These are phyloP conservation scores for Diorhabda sublineata DNA, from an alignment of 1,140 invertebrate species.

Conservation along the genomic window DNA sequence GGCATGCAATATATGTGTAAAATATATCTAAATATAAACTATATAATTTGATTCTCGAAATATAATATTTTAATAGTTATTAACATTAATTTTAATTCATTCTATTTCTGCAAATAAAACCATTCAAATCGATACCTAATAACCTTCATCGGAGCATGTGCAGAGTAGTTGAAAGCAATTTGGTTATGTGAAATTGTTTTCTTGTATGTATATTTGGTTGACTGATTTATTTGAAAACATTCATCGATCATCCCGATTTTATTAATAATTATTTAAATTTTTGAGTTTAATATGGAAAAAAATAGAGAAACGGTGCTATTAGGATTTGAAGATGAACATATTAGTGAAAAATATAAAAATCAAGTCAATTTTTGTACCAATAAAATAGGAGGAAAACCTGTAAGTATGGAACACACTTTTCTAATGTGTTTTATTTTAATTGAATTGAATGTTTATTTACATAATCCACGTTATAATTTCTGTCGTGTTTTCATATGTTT, in stretches of 20 bases:
- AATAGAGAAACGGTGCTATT: slow-evolving; percentile 55
- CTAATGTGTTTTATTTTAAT: neutral
- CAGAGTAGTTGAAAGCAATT: neutral
- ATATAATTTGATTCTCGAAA: too few relatives aligned
- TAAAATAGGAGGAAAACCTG: slow-evolving; percentile 68
- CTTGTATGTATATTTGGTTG: slow-evolving; percentile 14
- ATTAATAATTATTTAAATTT: neutral
- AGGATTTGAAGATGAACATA: slow-evolving; percentile 65
- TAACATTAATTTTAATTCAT: too few relatives aligned
- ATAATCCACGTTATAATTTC: neutral
- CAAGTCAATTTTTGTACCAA: slow-evolving; percentile 62
- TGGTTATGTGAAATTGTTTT: slow-evolving; percentile 11
- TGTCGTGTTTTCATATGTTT: neutral
- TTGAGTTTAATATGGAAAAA: slow-evolving; percentile 46
- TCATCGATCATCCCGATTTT: neutral
- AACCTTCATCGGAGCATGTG: neutral
- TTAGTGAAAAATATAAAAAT: slow-evolving; percentile 59
- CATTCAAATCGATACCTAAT: neutral
- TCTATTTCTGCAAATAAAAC: neutral
- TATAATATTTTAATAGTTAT: too few relatives aligned
- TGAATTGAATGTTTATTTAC: slow-evolving; percentile 1
- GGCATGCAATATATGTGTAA: too few relatives aligned
- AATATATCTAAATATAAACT: too few relatives aligned
- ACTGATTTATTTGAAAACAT: slow-evolving; percentile 14
- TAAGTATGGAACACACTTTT: slow-evolving; percentile 46